Conservation (phyloP, 2,797 vertebrate genomes). For the Helarctos malayanus region DNA sequence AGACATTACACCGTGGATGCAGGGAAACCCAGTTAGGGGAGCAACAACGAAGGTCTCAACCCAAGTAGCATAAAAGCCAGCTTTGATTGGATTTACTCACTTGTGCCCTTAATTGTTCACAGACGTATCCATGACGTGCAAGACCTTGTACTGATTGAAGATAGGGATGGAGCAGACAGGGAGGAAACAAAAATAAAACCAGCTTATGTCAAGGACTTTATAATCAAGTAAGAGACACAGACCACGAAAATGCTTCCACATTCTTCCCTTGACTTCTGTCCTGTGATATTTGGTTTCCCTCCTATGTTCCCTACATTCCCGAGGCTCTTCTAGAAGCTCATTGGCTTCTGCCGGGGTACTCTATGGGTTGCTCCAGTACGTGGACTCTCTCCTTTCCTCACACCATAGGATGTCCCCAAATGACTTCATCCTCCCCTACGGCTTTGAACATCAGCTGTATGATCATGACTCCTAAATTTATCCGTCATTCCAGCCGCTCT, state of each 20-base stretch:
- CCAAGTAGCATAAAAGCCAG: neutral
- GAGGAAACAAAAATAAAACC: conserved; percentile 22
- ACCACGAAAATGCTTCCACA: neutral
- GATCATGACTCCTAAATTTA: neutral
- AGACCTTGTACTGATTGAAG: neutral
- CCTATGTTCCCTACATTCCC: neutral
- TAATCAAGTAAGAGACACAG: neutral
- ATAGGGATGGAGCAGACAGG: neutral
- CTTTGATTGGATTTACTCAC: neutral
- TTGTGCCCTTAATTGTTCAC: neutral
- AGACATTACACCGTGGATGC: neutral
- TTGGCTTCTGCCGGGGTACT: neutral
- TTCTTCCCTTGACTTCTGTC: neutral
- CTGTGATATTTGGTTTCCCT: neutral
- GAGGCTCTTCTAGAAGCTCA: neutral
- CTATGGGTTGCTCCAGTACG: neutral
- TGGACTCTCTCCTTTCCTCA: neutral
- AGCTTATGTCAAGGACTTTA: conserved; percentile 15
- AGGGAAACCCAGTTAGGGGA: neutral
- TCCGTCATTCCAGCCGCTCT: neutral
- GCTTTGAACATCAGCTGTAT: neutral
- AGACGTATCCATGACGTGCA: neutral
- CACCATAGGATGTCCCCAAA: neutral
- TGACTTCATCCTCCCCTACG: neutral
- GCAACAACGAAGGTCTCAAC: neutral